Percentiles rank a stretch among this genome's conserved stretches.
Conservation (phyloP, 2,888 invertebrate genomes). For the Megaustenia siamemsis region DNA sequence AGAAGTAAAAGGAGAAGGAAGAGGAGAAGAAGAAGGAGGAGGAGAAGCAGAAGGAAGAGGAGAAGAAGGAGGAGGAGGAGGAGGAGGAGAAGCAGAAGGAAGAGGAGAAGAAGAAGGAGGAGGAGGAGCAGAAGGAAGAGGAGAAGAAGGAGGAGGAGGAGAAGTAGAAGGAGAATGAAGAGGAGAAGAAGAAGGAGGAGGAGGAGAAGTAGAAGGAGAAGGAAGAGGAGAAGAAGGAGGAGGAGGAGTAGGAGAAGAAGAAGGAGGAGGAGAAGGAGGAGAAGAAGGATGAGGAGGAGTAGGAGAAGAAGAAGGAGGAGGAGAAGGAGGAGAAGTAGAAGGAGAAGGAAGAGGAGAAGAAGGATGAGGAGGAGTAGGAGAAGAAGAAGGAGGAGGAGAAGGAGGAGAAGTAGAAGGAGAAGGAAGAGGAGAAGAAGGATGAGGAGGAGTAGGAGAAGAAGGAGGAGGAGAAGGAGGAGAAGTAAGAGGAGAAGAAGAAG, state of each 20-base stretch:
- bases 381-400: not conserved
- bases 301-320: too few relatives aligned
- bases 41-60: too few relatives aligned
- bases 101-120: not conserved
- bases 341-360: not conserved
- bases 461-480: not conserved
- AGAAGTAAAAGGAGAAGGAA: too few relatives aligned
- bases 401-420: not conserved
- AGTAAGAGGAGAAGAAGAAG: too few relatives aligned
- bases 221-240: too few relatives aligned
- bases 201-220: too few relatives aligned
- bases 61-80: too few relatives aligned
- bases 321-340: too few relatives aligned
- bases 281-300: too few relatives aligned
- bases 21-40: constrained; percentile 6
- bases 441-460: not conserved
- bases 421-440: not conserved
- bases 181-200: not conserved
- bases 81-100: too few relatives aligned
- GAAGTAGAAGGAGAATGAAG: too few relatives aligned
- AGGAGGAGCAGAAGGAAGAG: not conserved
- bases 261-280: too few relatives aligned
- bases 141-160: not conserved
- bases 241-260: not conserved
- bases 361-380: not conserved